Evolutionary conservation across 2,797 vertebrate species (phyloP).

Genomic region (Syndactyla subalaris): DNA sequence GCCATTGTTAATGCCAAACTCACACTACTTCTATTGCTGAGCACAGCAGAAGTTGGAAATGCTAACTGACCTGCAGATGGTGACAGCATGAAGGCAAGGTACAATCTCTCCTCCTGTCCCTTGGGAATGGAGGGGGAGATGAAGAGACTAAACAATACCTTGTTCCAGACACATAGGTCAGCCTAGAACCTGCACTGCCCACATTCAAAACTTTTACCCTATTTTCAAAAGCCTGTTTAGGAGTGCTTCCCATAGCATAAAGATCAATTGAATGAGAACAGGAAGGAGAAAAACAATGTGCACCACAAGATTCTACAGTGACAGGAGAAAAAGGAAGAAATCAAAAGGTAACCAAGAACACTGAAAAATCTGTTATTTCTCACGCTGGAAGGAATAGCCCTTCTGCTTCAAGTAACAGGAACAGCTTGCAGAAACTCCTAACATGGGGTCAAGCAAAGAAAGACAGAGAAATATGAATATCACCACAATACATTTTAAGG

Average conservation of each 20-base stretch:
- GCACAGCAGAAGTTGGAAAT: not conserved
- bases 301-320: not conserved
- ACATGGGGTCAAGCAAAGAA: not conserved
- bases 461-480: not conserved
- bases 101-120: not conserved
- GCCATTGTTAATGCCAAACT: slow-evolving; percentile 19
- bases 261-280: not conserved
- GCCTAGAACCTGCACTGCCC: not conserved
- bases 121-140: not conserved
- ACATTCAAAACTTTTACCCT: not conserved
- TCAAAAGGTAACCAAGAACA: not conserved
- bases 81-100: not conserved
- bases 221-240: not conserved
- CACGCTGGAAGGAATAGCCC: not conserved
- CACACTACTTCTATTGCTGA: not conserved
- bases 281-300: not conserved
- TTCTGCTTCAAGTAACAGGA: not conserved
- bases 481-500: not conserved
- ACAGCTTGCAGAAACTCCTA: not conserved
- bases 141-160: not conserved
- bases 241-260: not conserved
- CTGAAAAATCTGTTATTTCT: not conserved
- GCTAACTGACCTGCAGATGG: not conserved
- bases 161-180: rapidly evolving
- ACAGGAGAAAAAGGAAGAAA: not conserved